Evolutionary conservation across 2,113 vertebrate genomes (phyloP).

Genomic region (Mystacornis crossleyi): DNA sequence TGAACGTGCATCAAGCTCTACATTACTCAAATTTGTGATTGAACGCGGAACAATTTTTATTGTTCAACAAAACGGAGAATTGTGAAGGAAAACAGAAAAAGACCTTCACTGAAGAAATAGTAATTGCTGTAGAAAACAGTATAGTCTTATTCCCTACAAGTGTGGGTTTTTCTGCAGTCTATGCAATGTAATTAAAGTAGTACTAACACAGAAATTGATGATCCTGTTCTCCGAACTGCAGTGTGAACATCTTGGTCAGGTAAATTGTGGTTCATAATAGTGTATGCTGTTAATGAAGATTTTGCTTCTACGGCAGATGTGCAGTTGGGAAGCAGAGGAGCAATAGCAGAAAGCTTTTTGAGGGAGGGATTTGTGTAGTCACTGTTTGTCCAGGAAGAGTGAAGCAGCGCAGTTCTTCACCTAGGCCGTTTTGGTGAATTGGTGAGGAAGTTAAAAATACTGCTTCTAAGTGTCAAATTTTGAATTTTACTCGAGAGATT

Average conservation of each 20-base stretch:
- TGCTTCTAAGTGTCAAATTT: not conserved
- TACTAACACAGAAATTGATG: not conserved
- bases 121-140: not conserved
- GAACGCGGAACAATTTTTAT: not conserved
- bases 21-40: not conserved
- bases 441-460: not conserved
- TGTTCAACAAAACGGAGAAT: not conserved
- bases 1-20: not conserved
- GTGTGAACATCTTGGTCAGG: not conserved
- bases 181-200: not conserved
- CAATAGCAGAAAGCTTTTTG: not conserved
- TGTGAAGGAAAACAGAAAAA: not conserved
- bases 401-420: not conserved
- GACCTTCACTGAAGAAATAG: not conserved
- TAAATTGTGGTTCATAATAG: not conserved
- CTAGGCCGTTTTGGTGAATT: not conserved
- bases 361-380: not conserved
- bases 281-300: not conserved
- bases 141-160: not conserved
- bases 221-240: not conserved
- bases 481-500: not conserved
- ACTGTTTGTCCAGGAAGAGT: not conserved
- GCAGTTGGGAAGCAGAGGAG: not conserved
- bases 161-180: not conserved
- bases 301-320: not conserved